phyloP scores from a whole-genome alignment of 2,113 vertebrate species.

The Rallus limicola region DNA sequence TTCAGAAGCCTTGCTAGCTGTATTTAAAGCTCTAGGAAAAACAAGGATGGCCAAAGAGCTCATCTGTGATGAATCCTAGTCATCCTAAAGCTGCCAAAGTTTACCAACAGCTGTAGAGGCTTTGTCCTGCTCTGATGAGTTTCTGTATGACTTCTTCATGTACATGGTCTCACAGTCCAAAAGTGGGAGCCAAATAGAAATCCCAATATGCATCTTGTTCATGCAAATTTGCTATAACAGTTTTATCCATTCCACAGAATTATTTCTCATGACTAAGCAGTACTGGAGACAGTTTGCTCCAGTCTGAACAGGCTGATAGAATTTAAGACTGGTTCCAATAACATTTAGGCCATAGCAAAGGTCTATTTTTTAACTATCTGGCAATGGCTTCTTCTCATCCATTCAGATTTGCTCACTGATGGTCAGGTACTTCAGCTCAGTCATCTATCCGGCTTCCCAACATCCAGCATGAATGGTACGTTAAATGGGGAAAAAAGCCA shows the following conservation, averaged over 20 bases:
- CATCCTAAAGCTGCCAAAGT: neutral
- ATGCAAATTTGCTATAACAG: neutral
- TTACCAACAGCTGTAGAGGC: neutral
- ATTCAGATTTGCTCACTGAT: neutral
- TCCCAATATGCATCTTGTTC: neutral
- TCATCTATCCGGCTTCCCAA: fast-evolving
- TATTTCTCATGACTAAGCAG: neutral
- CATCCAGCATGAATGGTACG: neutral
- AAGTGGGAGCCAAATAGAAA: neutral
- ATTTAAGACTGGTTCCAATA: neutral
- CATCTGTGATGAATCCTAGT: neutral
- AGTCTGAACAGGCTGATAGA: neutral
- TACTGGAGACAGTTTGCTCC: neutral
- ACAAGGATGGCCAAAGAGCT: neutral
- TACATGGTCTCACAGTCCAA: neutral
- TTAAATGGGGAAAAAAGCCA: neutral
- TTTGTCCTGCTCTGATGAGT: neutral
- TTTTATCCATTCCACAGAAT: neutral
- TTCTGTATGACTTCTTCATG: neutral
- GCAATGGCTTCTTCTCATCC: neutral
- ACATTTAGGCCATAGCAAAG: neutral
- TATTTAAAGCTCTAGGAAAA: neutral
- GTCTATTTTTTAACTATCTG: neutral
- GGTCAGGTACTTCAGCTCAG: neutral
- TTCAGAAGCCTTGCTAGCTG: neutral